Base-by-base conservation (phyloP, 2,113 vertebrate species). In the Anas platyrhynchos region DNA sequence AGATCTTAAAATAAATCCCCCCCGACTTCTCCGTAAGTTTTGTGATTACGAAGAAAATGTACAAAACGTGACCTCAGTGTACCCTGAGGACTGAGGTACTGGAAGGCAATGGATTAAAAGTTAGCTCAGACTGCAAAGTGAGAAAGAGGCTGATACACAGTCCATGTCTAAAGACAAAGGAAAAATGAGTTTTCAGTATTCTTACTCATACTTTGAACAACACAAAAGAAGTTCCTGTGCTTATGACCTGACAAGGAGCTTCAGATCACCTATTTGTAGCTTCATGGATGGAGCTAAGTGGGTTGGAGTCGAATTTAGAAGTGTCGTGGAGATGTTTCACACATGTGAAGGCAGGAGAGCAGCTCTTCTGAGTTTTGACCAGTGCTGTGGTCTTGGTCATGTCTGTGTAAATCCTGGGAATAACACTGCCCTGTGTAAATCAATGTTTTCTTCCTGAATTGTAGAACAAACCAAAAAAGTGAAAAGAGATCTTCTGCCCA, bases 41-140 rank as follows among this genome's bases (percentile, higher is more conserved):
- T 34, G 32, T 61, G 66, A 81, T 95, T 94, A 94, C 76, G 82
- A 83, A 93, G 80, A 86, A 94, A 93, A 94, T 88, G 73, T 56
- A 66, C 72, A 82, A 88, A 95, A 44, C 1, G 3, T 88, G 94
- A 96, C 90, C 83, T 94, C 88, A 75, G 56, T 84, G 67, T 34
- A 85, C 67, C 50, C 67, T 86, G 77, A 93, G 86, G 90, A 59
- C 63, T 90, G 76, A 79, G 81, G 44, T 34, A 72, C 66, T 91
- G 36, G 76, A 94, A 96, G 26, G 46, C 29, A 86, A 9, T 48
- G 76, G 82, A 81, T 97, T 84, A 79, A 91, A 89, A 92, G 41
- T 63, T 91, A 71, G 26, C 67, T 88, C 41, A 75, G 61, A 29
- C 8, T 61, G 54, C 1, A 2, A 84, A 91, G 34, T 73, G 65